Percentiles rank a stretch among this genome's conserved stretches.
Conservation (phyloP, 2,888 invertebrate species). For the Nomada ferruginata region DNA sequence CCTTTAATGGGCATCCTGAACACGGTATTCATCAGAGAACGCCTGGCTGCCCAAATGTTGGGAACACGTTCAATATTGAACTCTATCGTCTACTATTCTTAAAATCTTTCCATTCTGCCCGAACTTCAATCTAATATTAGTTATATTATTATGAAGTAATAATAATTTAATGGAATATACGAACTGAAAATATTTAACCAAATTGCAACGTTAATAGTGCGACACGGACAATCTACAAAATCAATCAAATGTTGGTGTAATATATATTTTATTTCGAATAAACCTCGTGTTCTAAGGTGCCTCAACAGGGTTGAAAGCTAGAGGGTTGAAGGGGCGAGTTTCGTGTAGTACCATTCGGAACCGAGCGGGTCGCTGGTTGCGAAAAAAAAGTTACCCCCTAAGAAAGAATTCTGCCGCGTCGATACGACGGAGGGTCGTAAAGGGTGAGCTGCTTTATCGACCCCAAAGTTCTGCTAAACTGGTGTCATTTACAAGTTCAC, state of each 20-base stretch:
- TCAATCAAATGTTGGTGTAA: neutral
- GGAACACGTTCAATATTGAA: slow-evolving; percentile 60
- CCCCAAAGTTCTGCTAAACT: slow-evolving; percentile 48
- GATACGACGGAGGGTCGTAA: slow-evolving; percentile 70
- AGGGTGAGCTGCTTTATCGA: slow-evolving; percentile 78
- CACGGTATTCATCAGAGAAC: slow-evolving; percentile 65
- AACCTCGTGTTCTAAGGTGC: neutral
- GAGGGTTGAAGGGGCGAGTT: slow-evolving; percentile 35
- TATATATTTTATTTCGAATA: neutral
- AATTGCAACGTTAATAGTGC: neutral
- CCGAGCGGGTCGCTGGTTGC: slow-evolving; percentile 66
- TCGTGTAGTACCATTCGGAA: slow-evolving; percentile 52
- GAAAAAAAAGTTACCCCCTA: slow-evolving; percentile 76
- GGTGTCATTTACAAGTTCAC: slow-evolving; percentile 67
- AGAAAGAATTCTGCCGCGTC: slow-evolving; percentile 80
- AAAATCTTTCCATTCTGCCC: neutral
- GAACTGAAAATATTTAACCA: neutral
- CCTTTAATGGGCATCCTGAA: slow-evolving; percentile 57
- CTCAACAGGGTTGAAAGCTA: neutral
- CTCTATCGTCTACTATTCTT: neutral
- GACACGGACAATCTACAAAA: neutral
- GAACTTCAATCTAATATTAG: neutral
- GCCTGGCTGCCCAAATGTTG: slow-evolving; percentile 73
- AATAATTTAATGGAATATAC: neutral
- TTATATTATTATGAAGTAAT: no score